These are phyloP conservation scores for Aphis gossypii DNA, from an alignment of 1,140 invertebrate species.

Conservation along the genomic window DNA sequence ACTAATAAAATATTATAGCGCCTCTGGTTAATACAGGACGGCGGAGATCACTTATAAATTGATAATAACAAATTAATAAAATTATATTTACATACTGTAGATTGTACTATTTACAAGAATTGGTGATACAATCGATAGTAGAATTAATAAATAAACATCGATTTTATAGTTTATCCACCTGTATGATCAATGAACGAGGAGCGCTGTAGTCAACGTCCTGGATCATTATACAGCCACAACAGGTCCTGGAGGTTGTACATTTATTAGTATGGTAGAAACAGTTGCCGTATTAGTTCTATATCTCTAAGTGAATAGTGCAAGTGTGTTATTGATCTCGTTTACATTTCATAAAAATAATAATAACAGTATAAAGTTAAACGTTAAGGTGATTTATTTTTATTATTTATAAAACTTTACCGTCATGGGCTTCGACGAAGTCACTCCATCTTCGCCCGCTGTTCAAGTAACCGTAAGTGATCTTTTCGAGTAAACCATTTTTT, in stretches of 20 bases:
- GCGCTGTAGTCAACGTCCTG: not conserved
- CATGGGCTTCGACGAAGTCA: not conserved
- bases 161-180: not conserved
- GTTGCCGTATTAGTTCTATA: not conserved
- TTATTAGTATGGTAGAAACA: too few species aligned
- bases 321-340: not conserved
- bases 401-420: not conserved
- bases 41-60: too few species aligned
- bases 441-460: too few species aligned
- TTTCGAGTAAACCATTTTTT: too few species aligned
- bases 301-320: too few species aligned
- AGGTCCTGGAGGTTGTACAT: too few species aligned
- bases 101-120: too few species aligned
- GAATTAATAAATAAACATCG: not conserved
- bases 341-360: not conserved
- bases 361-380: not conserved
- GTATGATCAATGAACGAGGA: not conserved
- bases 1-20: too few species aligned
- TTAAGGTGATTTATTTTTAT: not conserved
- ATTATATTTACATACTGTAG: too few species aligned
- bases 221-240: too few species aligned
- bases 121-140: not conserved
- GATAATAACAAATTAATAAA: too few species aligned
- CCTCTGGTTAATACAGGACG: too few species aligned
- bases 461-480: not conserved